Conservation (phyloP, 2,113 vertebrate genomes). For the Heptranchias perlo region DNA sequence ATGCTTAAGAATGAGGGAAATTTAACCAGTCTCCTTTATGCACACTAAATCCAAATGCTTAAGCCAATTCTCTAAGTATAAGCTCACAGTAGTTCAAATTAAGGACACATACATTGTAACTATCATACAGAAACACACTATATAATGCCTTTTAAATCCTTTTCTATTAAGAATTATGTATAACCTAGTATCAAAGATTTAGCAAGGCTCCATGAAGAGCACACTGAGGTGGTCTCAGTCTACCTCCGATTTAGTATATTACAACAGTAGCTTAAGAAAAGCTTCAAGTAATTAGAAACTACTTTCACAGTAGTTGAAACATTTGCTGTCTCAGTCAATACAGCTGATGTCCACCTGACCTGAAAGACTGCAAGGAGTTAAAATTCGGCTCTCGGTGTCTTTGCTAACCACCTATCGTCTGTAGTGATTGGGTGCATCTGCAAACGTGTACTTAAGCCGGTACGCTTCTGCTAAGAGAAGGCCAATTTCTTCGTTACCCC, state of each 20-base stretch:
- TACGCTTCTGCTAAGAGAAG: slow-evolving; percentile 95
- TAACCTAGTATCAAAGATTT: slow-evolving; percentile 38
- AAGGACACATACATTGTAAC: slow-evolving; percentile 63
- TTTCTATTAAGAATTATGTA: slow-evolving; percentile 35
- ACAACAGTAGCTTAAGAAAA: slow-evolving; percentile 36
- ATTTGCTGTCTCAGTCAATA: not conserved
- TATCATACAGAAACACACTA: slow-evolving; percentile 71
- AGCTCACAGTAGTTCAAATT: slow-evolving; percentile 62
- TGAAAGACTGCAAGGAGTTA: not conserved
- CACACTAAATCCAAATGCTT: slow-evolving; percentile 12
- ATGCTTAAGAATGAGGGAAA: slow-evolving; percentile 6
- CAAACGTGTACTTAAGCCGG: slow-evolving; percentile 98
- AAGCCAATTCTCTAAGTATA: slow-evolving; percentile 60
- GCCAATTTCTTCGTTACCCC: slow-evolving; percentile 96
- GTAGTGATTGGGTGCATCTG: slow-evolving; percentile 94
- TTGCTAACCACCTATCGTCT: slow-evolving; percentile 70
- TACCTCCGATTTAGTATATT: slow-evolving; percentile 13
- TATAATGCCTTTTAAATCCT: slow-evolving; percentile 51
- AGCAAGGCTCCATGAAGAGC: slow-evolving; percentile 27
- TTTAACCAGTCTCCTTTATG: slow-evolving; percentile 32
- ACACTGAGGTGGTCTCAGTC: slow-evolving; percentile 10
- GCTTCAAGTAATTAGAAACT: slow-evolving; percentile 36
- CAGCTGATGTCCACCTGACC: not conserved
- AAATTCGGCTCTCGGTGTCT: not conserved
- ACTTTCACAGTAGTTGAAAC: slow-evolving; percentile 33